phyloP scores from a whole-genome alignment of 2,888 invertebrate genomes.

The Atrina japonica region DNA sequence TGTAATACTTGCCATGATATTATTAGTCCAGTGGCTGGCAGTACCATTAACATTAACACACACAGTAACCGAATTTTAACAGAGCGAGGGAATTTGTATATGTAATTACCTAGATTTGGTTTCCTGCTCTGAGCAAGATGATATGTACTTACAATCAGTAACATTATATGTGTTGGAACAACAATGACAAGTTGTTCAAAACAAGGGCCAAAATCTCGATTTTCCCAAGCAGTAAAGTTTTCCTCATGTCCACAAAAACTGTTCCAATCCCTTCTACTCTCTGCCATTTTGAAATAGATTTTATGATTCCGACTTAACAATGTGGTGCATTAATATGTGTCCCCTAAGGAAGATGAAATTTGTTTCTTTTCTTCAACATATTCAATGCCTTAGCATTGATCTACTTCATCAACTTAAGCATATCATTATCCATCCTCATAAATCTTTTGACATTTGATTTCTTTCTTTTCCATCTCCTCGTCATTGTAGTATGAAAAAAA shows the following conservation, averaged over 20 bases:
- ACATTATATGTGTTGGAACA: conserved; percentile 87
- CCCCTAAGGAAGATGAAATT: no score
- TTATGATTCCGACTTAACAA: no score
- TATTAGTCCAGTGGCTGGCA: conserved; percentile 86
- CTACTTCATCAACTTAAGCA: no score
- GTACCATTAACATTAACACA: conserved; percentile 85
- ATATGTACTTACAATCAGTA: conserved; percentile 90
- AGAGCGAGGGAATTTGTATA: conserved; percentile 76
- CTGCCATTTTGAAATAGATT: no score
- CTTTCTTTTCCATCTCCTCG: no score
- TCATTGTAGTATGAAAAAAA: no score
- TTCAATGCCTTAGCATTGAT: no score
- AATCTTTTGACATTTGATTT: no score
- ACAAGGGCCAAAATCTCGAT: conserved; percentile 90
- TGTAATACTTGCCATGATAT: conserved; percentile 73
- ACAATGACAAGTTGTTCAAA: conserved; percentile 90
- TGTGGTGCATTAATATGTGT: no score
- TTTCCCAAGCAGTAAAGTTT: conserved; percentile 79
- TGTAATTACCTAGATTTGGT: conserved; percentile 32
- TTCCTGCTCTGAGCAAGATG: conserved; percentile 85
- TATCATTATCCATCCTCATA: no score
- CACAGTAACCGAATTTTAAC: conserved; percentile 75
- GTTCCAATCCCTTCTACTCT: conserved; percentile 55
- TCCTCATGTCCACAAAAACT: conserved; percentile 73
- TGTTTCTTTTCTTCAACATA: no score